These are phyloP conservation scores for Tursiops truncatus DNA, from an alignment of 2,113 vertebrate species.

Conservation along the genomic window DNA sequence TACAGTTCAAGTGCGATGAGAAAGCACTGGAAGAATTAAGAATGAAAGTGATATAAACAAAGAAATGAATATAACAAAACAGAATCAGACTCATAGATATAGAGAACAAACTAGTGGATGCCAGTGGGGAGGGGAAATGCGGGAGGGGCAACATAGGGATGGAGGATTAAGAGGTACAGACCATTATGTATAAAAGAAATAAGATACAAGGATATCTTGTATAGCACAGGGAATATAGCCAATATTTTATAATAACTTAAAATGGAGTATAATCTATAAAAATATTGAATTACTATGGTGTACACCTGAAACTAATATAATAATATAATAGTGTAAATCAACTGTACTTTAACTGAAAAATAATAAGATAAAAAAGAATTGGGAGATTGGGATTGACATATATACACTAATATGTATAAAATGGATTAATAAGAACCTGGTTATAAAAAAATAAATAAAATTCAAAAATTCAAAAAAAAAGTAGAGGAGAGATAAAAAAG, in stretches of 20 bases:
- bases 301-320: neutral
- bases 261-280: neutral
- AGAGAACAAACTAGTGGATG: neutral
- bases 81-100: neutral
- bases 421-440: too few species aligned
- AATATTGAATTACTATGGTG: neutral
- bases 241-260: neutral
- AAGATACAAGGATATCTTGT: neutral
- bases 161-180: neutral
- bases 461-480: neutral
- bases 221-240: neutral
- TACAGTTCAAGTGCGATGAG: neutral
- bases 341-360: neutral
- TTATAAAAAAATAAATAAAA: too few species aligned
- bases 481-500: neutral
- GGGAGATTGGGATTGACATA: too few species aligned
- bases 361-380: neutral
- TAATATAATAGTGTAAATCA: neutral
- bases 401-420: too few species aligned
- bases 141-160: neutral
- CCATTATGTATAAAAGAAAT: neutral
- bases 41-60: neutral
- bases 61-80: neutral
- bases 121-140: neutral
- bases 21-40: neutral